Evolutionary conservation across 2,888 invertebrate species (phyloP), one percentile per base, ranked within the genome.

Genomic region (Drosophila demipolita): DNA sequence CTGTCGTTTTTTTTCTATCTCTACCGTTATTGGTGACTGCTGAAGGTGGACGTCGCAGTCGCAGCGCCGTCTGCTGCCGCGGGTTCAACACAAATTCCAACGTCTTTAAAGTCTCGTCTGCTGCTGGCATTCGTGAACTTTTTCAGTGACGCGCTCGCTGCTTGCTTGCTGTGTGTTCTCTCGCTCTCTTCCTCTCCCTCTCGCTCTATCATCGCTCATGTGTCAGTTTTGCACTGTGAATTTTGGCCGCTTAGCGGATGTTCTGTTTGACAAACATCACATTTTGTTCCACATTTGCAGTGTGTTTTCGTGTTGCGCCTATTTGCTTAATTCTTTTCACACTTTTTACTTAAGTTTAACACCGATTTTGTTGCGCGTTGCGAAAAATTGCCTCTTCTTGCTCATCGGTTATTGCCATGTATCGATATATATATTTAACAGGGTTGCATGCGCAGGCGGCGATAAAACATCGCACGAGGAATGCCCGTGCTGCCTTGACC

Each of bases 21-120:
- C 78, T 80, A 90, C 90, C 83, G 90, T 84, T 86, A 90, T 90
- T 90, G 83, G 73, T 71, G 73, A 80, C 80, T 75, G 78, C 80
- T 67, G 75, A 71, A 78, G 78, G 77, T 73, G 66, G 68, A 57
- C 55, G 78, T 75, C 73, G 73, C 81, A 57, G 79, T 78, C 75
- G 71, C 67, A 59, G 73, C 68, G 81, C 70, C 76, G 74, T 71
- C 66, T 75, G 65, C 76, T 66, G 77, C 77, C 66, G 76, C 89
- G 70, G 81, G 83, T 80, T 80, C 80, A 79, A 78, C 87, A 79
- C 80, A 87, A 89, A 90, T 90, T 91, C 90, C 91, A 90, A 86
- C 84, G 90, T 90, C 86, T 89, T 89, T 75, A 77, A 83, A 76
- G 80, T 77, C 76, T 75, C 68, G 72, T 69, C 73, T 73, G 81